Evolutionary conservation across 1,140 invertebrate genomes (phyloP).

Genomic region (Penaeus japonicus): DNA sequence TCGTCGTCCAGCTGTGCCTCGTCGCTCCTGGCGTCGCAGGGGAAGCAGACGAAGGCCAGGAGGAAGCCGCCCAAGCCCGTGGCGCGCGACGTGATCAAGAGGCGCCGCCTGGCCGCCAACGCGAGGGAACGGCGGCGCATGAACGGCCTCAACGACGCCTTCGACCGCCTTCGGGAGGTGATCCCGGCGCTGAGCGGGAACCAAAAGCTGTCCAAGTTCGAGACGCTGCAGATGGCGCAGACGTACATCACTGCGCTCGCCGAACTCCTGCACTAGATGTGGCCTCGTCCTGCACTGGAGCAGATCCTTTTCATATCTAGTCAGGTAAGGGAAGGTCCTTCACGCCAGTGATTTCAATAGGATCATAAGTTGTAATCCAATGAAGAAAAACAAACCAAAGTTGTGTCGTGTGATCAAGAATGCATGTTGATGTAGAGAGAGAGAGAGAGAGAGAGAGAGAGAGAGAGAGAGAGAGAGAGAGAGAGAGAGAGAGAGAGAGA

Average conservation of each 20-base stretch:
- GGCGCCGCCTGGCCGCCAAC: conserved; percentile 77
- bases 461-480: no score
- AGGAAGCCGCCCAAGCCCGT: conserved; percentile 13
- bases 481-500: no score
- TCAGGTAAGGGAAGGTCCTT: not conserved
- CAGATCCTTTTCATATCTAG: not conserved
- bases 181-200: conserved; percentile 81
- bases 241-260: conserved; percentile 22
- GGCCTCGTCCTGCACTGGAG: not conserved
- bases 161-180: conserved; percentile 80
- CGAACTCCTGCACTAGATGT: conserved; percentile 23
- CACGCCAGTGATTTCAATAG: not conserved
- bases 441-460: no score
- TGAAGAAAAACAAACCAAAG: not conserved
- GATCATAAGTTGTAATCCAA: not conserved
- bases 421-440: no score
- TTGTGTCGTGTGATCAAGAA: not conserved
- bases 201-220: conserved; percentile 82
- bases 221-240: conserved; percentile 41
- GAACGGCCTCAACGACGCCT: conserved; percentile 84
- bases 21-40: not conserved
- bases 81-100: conserved; percentile 54
- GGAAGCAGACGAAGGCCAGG: not conserved
- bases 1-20: not conserved
- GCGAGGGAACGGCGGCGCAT: conserved; percentile 79